Evolutionary conservation across 2,888 invertebrate genomes (phyloP).

Genomic region (Agriotes lineatus): DNA sequence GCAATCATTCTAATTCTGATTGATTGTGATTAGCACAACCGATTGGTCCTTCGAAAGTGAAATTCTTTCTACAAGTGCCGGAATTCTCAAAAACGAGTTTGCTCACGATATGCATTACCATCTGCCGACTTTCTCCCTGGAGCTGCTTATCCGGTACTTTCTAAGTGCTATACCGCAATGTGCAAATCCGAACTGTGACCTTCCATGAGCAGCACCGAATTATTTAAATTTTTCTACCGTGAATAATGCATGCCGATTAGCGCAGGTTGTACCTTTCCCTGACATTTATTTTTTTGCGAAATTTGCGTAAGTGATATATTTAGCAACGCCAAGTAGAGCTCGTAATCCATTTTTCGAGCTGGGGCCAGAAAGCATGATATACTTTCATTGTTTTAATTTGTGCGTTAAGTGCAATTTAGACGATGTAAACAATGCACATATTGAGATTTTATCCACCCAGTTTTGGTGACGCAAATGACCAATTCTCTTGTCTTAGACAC

Average conservation of each 20-base stretch:
- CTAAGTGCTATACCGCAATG: slow-evolving; percentile 5
- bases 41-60: slow-evolving; percentile 19
- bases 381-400: no score
- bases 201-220: neutral
- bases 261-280: neutral
- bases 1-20: neutral
- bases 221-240: neutral
- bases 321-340: neutral
- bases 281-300: neutral
- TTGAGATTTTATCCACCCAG: no score
- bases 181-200: slow-evolving; percentile 16
- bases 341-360: no score
- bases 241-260: neutral
- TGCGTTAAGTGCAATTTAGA: no score
- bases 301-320: neutral
- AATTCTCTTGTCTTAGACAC: no score
- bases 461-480: no score
- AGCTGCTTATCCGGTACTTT: slow-evolving; percentile 19
- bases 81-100: slow-evolving; percentile 30
- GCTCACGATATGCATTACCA: slow-evolving; percentile 13
- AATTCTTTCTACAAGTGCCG: slow-evolving; percentile 11
- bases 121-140: slow-evolving; percentile 30
- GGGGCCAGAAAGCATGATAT: no score
- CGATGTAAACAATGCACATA: no score
- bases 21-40: neutral